phyloP scores from a whole-genome alignment of 2,113 vertebrate genomes.

The Tenrec ecaudatus region DNA sequence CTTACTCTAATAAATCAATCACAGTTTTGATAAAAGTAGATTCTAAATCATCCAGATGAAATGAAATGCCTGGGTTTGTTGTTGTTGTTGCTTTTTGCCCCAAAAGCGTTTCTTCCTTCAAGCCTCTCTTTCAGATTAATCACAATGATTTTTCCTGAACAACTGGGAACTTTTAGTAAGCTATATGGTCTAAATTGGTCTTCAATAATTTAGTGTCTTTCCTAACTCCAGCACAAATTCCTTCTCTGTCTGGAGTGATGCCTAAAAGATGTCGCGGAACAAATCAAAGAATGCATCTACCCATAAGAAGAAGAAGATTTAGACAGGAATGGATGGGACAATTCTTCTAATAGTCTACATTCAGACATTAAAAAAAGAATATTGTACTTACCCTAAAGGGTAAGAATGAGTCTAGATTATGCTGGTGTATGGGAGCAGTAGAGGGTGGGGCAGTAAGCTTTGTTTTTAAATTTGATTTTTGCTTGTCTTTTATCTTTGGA shows the following conservation, averaged over 20 bases:
- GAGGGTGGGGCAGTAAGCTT: neutral
- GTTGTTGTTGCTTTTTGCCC: neutral
- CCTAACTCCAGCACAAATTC: neutral
- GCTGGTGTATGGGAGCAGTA: neutral
- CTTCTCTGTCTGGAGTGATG: neutral
- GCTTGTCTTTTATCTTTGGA: constrained; percentile 28
- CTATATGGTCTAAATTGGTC: neutral
- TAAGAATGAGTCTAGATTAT: neutral
- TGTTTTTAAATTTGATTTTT: constrained; percentile 34
- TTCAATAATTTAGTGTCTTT: constrained; percentile 32
- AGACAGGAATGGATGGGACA: neutral
- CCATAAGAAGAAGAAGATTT: neutral
- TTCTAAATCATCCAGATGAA: constrained; percentile 29
- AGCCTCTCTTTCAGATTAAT: neutral
- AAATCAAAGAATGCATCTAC: constrained; percentile 46
- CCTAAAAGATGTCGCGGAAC: constrained; percentile 11
- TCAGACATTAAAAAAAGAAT: neutral
- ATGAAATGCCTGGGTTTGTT: neutral
- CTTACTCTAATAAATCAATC: neutral
- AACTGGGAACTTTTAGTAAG: neutral
- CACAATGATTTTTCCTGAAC: neutral
- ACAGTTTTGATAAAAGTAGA: neutral
- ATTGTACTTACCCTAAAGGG: neutral
- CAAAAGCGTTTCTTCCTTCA: neutral
- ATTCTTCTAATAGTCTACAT: neutral